A percentile compares a stretch with the other conserved stretches of the same genome.
These are phyloP conservation scores for Strigamia crassipes DNA, from an alignment of 2,888 invertebrate species.

Conservation along the genomic window DNA sequence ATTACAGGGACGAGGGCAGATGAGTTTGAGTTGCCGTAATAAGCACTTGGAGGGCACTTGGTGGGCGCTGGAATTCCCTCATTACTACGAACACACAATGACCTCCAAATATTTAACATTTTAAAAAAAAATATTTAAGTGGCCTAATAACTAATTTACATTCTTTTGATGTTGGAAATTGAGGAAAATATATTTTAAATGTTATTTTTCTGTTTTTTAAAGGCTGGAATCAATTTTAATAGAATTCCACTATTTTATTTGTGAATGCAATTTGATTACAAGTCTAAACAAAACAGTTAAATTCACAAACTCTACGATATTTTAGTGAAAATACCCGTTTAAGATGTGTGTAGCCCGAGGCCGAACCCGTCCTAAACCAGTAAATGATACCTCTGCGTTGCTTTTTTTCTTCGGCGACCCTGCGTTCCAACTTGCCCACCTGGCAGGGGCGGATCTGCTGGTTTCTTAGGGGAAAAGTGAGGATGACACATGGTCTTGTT, in stretches of 20 bases:
- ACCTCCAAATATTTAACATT: background rate
- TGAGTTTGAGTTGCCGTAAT: slow-evolving; percentile 6
- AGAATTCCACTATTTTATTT: too few relatives aligned
- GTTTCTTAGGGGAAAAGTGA: background rate
- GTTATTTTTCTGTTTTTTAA: background rate
- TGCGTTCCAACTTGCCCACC: slow-evolving; percentile 1
- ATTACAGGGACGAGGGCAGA: slow-evolving; percentile 21
- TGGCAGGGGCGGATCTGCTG: slow-evolving; percentile 4
- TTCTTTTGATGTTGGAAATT: background rate
- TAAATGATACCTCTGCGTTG: background rate
- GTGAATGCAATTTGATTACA: background rate
- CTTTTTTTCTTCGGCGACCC: background rate
- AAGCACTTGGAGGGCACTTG: background rate
- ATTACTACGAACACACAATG: background rate
- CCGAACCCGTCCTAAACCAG: background rate
- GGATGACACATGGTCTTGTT: slow-evolving; percentile 21
- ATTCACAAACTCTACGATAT: background rate
- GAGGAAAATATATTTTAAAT: background rate
- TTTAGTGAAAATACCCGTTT: background rate
- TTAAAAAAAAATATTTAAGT: too few relatives aligned
- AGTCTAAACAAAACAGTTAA: background rate
- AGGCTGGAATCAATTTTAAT: too few relatives aligned
- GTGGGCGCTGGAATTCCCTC: slow-evolving; percentile 8
- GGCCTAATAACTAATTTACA: background rate
- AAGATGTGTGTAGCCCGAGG: background rate